A percentile compares a stretch with the other conserved stretches of the same genome.
Evolutionary conservation across 2,888 invertebrate species (phyloP).

Genomic region (Caenorhabditis sinica): DNA sequence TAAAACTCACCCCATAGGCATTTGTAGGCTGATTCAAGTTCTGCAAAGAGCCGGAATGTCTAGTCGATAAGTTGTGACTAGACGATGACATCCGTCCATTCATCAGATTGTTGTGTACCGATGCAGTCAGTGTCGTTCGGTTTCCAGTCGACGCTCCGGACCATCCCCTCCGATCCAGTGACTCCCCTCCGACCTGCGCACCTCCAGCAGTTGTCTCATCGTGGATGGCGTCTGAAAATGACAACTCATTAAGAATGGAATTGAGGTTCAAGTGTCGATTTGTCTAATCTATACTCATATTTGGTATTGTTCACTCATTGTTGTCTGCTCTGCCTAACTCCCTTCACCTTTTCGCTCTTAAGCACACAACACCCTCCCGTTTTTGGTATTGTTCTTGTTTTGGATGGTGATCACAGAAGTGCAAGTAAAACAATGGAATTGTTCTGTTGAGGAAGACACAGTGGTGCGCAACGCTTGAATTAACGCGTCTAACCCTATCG

Average conservation of each 20-base stretch:
- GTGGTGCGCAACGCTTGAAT: conserved; percentile 51
- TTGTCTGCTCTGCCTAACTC: conserved; percentile 12
- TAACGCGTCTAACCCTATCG: conserved; percentile 52
- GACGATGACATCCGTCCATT: conserved; percentile 69
- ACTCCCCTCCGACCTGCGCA: conserved; percentile 47
- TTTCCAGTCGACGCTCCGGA: conserved; percentile 45
- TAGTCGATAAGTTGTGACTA: conserved; percentile 65
- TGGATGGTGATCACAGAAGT: conserved; percentile 48
- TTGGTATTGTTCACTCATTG: conserved; percentile 17
- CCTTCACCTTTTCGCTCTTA: conserved; percentile 5
- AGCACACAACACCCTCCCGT: conserved; percentile 52
- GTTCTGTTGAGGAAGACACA: conserved; percentile 16
- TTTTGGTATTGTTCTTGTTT: conserved; percentile 54
- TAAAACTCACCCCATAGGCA: conserved; percentile 61
- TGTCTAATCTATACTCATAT: conserved; percentile 10
- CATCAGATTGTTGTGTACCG: conserved; percentile 63
- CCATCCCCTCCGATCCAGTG: conserved; percentile 69
- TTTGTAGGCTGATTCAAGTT: conserved; percentile 66
- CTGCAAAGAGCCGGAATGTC: conserved; percentile 68
- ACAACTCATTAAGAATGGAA: too few species aligned
- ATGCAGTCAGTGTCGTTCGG: conserved; percentile 56
- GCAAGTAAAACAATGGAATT: conserved; percentile 60
- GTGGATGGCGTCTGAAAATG: conserved; percentile 68
- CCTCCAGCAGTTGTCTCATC: conserved; percentile 54
- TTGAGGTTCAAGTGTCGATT: not conserved